Conservation (phyloP, 2,113 vertebrate genomes). For the Crotalus horridus region DNA sequence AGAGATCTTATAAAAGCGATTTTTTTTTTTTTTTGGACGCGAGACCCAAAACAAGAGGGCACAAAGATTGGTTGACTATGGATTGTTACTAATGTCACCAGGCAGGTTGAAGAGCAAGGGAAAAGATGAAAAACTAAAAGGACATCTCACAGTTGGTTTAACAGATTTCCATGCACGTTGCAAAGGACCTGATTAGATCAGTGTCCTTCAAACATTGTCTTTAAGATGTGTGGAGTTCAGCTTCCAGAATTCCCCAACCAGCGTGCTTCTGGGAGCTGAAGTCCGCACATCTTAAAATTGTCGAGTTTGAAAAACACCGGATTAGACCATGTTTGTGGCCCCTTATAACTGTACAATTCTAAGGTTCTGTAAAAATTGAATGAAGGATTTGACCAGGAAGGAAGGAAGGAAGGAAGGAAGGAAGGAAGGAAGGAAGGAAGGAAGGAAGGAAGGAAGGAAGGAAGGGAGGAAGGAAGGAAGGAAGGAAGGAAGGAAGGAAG, state of each 20-base stretch:
- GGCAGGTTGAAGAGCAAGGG: not conserved
- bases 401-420: too few relatives aligned
- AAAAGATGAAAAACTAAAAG: not conserved
- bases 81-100: not conserved
- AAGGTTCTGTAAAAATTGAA: not conserved
- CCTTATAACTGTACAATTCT: not conserved
- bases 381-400: not conserved
- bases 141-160: not conserved
- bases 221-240: not conserved
- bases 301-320: not conserved
- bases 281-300: not conserved
- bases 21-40: too few relatives aligned
- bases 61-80: not conserved
- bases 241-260: not conserved
- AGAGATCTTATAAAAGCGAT: not conserved
- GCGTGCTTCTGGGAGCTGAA: too few relatives aligned
- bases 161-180: not conserved
- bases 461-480: too few relatives aligned
- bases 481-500: too few relatives aligned
- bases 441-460: too few relatives aligned
- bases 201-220: not conserved
- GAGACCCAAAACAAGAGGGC: not conserved
- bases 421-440: rapidly evolving
- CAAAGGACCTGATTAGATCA: not conserved
- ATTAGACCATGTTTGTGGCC: not conserved